Base-by-base conservation (phyloP, 2,888 invertebrate species). In the Ypsolopha sequella region DNA sequence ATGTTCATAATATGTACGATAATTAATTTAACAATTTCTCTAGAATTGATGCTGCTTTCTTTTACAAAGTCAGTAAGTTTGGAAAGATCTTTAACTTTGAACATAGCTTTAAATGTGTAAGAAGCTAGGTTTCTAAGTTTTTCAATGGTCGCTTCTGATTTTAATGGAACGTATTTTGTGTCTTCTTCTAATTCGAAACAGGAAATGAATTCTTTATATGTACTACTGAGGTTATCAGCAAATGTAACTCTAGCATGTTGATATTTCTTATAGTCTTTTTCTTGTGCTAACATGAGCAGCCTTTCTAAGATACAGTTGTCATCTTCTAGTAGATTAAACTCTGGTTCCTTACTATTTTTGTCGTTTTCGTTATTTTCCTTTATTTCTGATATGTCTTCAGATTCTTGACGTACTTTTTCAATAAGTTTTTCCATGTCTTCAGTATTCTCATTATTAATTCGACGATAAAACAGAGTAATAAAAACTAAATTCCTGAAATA, bases 1-100 rank as follows among this genome's bases (percentile, higher is more conserved):
- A 90, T 88, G 58, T 91, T 89, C 59, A 93, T 88, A 90, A 95
- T 91, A 65, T 91, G 93, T 60, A 88, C 80, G 50, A 95, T 86
- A n/a, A 92, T 75, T 53, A 94, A 80, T 59, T 90, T 89, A 57
- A 95, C 88, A 35, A 96, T 80, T 65, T 92, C 91, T 61, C 89
- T 89, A 41, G 92, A 88, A 51, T 81, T 73, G 33, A 84, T 64
- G 44, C 68, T 67, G 60, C 81, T 76, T 45, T 63, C 62, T 58
- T 62, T 73, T 1, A 84, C 58, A 51, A 70, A 71, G 45, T 59
- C 53, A n/a, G 69, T 66, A 35, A 85, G 58, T 52, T 58, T 56
- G 9, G 62, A 58, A 6, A 74, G 52, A 53, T 80, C 60, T 11
- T 66, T 64, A 41, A 82, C 64, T 56, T 58, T 88, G 65, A 69